Evolutionary conservation across 2,797 vertebrate species (phyloP).

Genomic region (Lagocephalus sceleratus): DNA sequence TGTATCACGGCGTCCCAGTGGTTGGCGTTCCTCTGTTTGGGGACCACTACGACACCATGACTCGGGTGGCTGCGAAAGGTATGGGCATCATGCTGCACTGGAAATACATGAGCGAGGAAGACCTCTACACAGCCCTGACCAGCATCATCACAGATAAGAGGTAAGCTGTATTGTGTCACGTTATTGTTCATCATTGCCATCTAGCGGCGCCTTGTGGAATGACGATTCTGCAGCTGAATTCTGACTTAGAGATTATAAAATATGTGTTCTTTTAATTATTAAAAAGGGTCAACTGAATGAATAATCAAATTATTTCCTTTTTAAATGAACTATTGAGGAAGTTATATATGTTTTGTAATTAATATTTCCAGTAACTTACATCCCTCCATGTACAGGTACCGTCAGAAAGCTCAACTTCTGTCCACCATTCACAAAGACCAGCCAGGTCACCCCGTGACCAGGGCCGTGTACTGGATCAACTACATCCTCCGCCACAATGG

Average conservation of each 20-base stretch:
- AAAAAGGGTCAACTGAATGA: no score
- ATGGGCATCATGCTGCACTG: conserved; percentile 97
- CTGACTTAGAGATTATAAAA: no score
- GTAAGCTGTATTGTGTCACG: conserved; percentile 58
- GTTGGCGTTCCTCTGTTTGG: conserved; percentile 96
- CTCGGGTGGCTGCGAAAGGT: conserved; percentile 93
- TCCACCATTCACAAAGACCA: conserved; percentile 98
- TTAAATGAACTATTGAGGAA: no score
- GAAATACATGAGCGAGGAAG: conserved; percentile 87
- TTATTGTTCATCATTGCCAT: conserved; percentile 27
- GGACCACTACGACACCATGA: conserved; percentile 99
- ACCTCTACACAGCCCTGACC: conserved; percentile 84
- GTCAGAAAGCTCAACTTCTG: conserved; percentile 82
- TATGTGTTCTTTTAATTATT: no score
- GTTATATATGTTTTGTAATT: no score
- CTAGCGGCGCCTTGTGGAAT: conserved; percentile 26
- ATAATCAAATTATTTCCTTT: no score
- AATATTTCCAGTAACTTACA: background rate
- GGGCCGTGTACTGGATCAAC: conserved; percentile 95
- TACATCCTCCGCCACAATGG: conserved; percentile 93
- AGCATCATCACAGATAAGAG: conserved; percentile 87
- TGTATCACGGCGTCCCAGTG: conserved; percentile 97
- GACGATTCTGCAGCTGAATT: background rate
- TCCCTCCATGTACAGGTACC: conserved; percentile 76
- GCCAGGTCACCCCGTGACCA: conserved; percentile 89